Evolutionary conservation across 2,113 vertebrate species (phyloP).

Genomic region (Sander vitreus): DNA sequence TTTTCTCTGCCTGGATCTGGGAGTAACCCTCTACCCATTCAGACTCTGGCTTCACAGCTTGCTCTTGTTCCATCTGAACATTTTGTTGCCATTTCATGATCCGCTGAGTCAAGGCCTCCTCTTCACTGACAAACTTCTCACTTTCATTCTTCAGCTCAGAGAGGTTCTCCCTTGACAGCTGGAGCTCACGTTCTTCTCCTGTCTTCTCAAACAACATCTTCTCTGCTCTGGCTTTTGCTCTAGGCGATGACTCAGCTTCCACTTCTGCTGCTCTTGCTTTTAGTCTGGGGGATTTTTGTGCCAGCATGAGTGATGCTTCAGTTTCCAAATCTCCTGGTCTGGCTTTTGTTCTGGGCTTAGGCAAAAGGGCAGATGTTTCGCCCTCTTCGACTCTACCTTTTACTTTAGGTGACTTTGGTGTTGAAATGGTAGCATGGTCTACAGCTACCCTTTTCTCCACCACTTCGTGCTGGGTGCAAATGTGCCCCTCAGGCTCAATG

Average conservation of each 20-base stretch:
- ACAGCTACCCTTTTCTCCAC: conserved; percentile 15
- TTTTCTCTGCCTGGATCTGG: conserved; percentile 11
- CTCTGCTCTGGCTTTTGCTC: conserved; percentile 46
- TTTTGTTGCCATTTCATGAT: conserved; percentile 86
- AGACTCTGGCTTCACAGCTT: conserved; percentile 52
- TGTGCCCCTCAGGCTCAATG: conserved; percentile 41
- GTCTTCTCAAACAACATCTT: conserved; percentile 70
- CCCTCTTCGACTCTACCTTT: conserved; percentile 14
- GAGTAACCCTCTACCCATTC: conserved; percentile 63
- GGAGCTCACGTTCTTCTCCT: conserved; percentile 69
- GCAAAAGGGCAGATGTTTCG: neutral
- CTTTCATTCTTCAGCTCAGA: conserved; percentile 78
- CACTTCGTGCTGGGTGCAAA: conserved; percentile 19
- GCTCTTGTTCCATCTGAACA: conserved; percentile 80
- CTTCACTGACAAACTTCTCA: conserved; percentile 79
- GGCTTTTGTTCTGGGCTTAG: conserved; percentile 20
- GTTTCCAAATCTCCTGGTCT: conserved; percentile 28
- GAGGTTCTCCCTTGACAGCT: conserved; percentile 82
- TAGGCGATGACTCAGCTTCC: conserved; percentile 31
- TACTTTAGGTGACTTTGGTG: neutral
- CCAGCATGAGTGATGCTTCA: neutral
- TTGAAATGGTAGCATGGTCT: neutral
- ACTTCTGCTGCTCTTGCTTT: conserved; percentile 25
- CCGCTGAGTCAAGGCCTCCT: conserved; percentile 81
- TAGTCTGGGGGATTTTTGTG: conserved; percentile 40